phyloP scores from a whole-genome alignment of 2,888 invertebrate species.

The Ypsolopha sequella region DNA sequence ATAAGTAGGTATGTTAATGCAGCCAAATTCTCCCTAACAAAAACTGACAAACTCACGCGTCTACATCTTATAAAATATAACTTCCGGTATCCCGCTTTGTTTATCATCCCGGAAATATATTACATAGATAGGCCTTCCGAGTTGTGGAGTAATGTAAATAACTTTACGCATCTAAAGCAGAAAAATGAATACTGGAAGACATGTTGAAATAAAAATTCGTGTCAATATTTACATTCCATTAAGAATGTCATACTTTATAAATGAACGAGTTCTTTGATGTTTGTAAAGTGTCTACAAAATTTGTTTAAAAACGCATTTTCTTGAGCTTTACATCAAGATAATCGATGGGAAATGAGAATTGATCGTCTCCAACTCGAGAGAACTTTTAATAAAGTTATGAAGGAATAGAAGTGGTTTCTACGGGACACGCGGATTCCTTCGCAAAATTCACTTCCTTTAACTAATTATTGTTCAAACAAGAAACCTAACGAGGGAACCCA shows the following conservation, averaged over 20 bases:
- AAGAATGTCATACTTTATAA: not conserved
- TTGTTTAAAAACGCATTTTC: not conserved
- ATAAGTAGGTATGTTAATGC: not conserved
- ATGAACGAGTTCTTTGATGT: too few relatives aligned
- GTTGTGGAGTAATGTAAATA: conserved; percentile 48
- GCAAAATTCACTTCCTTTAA: conserved; percentile 34
- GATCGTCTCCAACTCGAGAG: conserved; percentile 62
- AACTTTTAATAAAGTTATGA: conserved; percentile 61
- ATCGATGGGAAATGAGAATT: conserved; percentile 63
- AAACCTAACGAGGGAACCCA: conserved; percentile 40
- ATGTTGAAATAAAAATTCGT: conserved; percentile 5
- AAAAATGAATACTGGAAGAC: conserved; percentile 32
- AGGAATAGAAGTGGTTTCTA: conserved; percentile 10
- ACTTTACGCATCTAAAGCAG: conserved; percentile 28
- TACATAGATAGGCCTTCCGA: conserved; percentile 38
- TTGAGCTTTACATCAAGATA: conserved; percentile 18
- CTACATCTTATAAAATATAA: conserved; percentile 38
- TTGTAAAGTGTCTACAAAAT: not conserved
- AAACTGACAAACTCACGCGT: conserved; percentile 18
- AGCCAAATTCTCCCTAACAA: too few relatives aligned
- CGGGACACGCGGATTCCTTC: conserved; percentile 33
- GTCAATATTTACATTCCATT: not conserved
- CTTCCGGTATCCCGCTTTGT: conserved; percentile 42
- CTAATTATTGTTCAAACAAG: conserved; percentile 53
- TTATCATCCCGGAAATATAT: conserved; percentile 54